A percentile compares a stretch with the other conserved stretches of the same genome.
Conservation (phyloP, 2,113 vertebrate genomes). For the Mastomys natalensis region DNA sequence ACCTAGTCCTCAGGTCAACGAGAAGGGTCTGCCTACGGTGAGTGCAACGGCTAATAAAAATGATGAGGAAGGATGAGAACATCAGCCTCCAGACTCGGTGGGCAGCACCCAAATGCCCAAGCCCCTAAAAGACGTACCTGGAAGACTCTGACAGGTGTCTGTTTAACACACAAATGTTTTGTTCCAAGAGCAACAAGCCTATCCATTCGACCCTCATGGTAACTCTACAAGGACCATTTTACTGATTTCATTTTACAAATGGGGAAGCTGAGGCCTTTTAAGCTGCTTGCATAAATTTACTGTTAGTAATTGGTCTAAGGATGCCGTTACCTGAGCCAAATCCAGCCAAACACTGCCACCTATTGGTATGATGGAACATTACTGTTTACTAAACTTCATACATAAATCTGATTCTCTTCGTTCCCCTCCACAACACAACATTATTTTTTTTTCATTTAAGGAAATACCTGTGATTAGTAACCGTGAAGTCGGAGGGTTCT, state of each 20-base stretch:
- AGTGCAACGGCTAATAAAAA: neutral
- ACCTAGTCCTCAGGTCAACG: neutral
- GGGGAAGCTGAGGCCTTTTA: neutral
- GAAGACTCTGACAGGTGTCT: no score
- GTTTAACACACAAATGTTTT: neutral
- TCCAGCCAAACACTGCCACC: conserved; percentile 56
- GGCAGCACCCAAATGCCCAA: neutral
- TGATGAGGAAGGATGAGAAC: neutral
- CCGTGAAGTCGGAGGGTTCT: neutral
- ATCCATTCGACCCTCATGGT: neutral
- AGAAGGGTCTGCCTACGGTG: neutral
- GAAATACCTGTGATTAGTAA: neutral
- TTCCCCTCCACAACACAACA: neutral
- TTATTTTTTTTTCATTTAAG: conserved; percentile 10
- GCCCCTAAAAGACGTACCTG: neutral
- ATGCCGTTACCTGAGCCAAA: neutral
- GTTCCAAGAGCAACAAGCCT: neutral
- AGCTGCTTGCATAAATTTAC: neutral
- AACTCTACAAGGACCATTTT: neutral
- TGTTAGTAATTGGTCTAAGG: neutral
- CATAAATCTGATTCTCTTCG: neutral
- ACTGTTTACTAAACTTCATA: neutral
- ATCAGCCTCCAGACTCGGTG: neutral
- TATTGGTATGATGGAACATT: neutral
- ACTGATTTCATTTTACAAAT: neutral